These are phyloP conservation scores for Noturus placidus DNA, from an alignment of 2,113 vertebrate genomes.

Conservation along the genomic window DNA sequence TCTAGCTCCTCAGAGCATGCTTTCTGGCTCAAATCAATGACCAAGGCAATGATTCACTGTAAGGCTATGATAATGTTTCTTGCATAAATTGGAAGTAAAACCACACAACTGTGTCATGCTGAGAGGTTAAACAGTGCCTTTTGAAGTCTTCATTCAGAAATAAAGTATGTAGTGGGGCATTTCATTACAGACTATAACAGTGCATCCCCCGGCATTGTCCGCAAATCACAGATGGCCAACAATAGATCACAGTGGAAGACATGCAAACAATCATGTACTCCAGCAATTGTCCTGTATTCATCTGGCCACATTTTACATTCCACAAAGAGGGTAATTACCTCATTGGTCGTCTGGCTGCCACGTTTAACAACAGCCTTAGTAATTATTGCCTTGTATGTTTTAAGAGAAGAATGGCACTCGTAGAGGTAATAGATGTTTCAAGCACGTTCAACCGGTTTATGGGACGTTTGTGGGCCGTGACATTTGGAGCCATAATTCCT, in stretches of 20 bases:
- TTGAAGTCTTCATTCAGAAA: slow-evolving; percentile 20
- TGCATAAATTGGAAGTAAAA: slow-evolving; percentile 3
- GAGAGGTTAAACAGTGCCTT: slow-evolving; percentile 27
- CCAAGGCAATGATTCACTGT: background rate
- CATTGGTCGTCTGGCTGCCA: slow-evolving; percentile 51
- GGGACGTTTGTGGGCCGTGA: slow-evolving; percentile 40
- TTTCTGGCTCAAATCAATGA: background rate
- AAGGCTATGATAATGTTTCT: background rate
- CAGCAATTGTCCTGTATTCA: slow-evolving; percentile 52
- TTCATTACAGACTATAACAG: slow-evolving; percentile 36
- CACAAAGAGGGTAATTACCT: slow-evolving; percentile 48
- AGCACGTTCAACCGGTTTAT: slow-evolving; percentile 54
- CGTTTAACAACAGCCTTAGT: slow-evolving; percentile 55
- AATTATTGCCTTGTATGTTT: slow-evolving; percentile 39
- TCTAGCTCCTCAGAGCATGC: background rate
- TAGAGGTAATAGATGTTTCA: slow-evolving; percentile 56
- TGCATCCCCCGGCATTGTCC: slow-evolving; percentile 32
- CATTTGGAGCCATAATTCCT: slow-evolving; percentile 17
- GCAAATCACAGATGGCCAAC: slow-evolving; percentile 62
- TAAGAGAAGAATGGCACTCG: slow-evolving; percentile 41
- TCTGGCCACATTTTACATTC: slow-evolving; percentile 58
- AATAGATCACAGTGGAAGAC: slow-evolving; percentile 56
- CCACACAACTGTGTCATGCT: background rate
- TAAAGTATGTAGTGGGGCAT: slow-evolving; percentile 31
- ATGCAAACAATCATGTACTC: slow-evolving; percentile 55